A percentile compares a stretch with the other conserved stretches of the same genome.
Conservation (phyloP, 2,797 vertebrate genomes). For the Myotis myotis region DNA sequence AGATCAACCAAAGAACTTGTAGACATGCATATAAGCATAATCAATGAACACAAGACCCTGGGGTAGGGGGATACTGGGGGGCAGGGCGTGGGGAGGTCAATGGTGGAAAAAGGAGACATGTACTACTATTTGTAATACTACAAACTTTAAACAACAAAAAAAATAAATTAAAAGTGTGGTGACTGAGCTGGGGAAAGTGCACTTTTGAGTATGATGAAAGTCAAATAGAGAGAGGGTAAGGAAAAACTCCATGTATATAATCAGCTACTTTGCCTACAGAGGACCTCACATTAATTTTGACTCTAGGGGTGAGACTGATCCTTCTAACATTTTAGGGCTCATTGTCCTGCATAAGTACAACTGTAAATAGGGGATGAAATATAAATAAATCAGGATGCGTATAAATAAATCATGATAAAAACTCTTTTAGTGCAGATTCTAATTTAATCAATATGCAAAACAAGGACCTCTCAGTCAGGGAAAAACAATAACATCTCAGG, state of each 20-base stretch:
- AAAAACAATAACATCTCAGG: conserved; percentile 53
- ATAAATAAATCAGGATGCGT: conserved; percentile 20
- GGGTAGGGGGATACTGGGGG: too few species aligned
- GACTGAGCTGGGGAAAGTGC: background rate
- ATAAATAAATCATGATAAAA: conserved; percentile 58
- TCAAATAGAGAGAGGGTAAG: background rate
- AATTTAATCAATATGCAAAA: conserved; percentile 62
- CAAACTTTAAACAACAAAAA: too few species aligned
- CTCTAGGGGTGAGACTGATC: background rate
- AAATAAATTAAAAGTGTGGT: conserved; percentile 29
- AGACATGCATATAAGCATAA: too few species aligned
- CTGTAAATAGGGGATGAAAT: background rate
- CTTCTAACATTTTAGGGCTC: background rate
- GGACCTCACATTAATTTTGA: background rate
- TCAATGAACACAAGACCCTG: too few species aligned
- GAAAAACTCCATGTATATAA: conserved; percentile 4
- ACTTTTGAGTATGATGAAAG: background rate
- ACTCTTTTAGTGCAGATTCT: conserved; percentile 30
- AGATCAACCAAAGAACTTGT: too few species aligned
- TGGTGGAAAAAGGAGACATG: too few species aligned
- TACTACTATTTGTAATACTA: too few species aligned
- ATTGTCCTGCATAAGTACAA: background rate
- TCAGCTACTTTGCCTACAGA: conserved; percentile 13
- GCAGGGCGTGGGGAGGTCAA: too few species aligned
- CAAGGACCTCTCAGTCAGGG: conserved; percentile 2